Base-by-base conservation (phyloP, 1,140 invertebrate species). In the Kradibia gibbosae region DNA sequence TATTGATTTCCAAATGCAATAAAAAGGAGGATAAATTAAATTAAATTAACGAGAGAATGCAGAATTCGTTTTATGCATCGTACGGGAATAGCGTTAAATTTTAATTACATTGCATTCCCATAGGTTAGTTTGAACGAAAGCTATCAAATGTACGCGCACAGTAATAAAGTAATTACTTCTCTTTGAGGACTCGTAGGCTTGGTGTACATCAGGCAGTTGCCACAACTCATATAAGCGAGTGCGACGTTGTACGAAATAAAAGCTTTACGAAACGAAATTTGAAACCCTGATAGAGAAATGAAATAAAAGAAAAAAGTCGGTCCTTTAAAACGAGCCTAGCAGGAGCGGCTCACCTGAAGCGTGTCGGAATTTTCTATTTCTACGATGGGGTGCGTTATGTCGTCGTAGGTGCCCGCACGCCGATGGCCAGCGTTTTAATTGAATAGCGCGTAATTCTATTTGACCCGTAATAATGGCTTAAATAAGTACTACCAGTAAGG, bases 381-480 rank as follows among this genome's bases (percentile, higher is more conserved):
- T 48, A 36, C 55, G 70, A 10, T 5, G 42, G 17, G 31, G 31
- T 60, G 53, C 25, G 25, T n/a, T 55, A 57, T 60, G 42, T n/a
- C 45, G 50, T 83, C 84, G 84, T 10, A 62, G 57, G 60, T 28
- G 75, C 28, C 55, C 36, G 25, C 20, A 20, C 76, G 48, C 34
- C 31, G 50, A 42, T 60, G 57, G 65, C 79, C 81, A 80, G 84
- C 81, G 76, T 84, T 87, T 88, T 89, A 89, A 90, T 90, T 88
- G 87, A 89, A 87, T 89, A 84, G 83, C 78, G 76, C 82, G 85
- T 89, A 88, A 89, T 89, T 87, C 85, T 86, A 89, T 90, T 90
- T 85, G 85, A 84, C 84, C 85, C 87, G 86, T 86, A 71, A 78
- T 71, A 53, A 67, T 67, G 65, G 60, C 79, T 77, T 57, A 73